phyloP scores from a whole-genome alignment of 2,888 invertebrate genomes.

The Lamellibrachia columna region DNA sequence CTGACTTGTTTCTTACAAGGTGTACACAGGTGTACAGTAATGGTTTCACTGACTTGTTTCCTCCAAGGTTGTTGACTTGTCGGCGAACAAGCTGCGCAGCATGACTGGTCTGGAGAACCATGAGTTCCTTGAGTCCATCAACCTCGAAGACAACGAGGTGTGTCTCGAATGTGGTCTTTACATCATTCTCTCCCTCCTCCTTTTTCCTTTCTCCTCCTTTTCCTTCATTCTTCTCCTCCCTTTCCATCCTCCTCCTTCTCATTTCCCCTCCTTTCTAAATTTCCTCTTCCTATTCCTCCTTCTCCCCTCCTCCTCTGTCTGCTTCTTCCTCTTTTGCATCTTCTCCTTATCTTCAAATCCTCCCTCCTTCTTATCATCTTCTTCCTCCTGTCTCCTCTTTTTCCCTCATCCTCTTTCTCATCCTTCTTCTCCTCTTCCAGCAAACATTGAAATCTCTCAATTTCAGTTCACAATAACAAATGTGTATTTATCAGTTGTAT shows the following conservation, averaged over 20 bases:
- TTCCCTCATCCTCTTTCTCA: background rate
- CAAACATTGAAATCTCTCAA: too few species aligned
- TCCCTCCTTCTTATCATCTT: background rate
- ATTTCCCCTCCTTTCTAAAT: too few species aligned
- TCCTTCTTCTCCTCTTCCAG: background rate
- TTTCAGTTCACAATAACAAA: too few species aligned
- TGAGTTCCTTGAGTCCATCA: slow-evolving; percentile 56
- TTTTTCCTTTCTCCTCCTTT: background rate
- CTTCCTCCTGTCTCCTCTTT: background rate
- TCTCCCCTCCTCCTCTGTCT: background rate
- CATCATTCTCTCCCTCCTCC: background rate
- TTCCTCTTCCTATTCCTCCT: background rate
- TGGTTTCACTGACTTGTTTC: slow-evolving; percentile 18
- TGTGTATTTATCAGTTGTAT: too few species aligned
- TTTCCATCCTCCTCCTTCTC: background rate
- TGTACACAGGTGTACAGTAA: background rate
- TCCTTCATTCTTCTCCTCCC: background rate
- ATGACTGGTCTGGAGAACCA: slow-evolving; percentile 60
- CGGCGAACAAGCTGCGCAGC: slow-evolving; percentile 61
- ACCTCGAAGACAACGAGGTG: slow-evolving; percentile 64
- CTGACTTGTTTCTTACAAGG: too few species aligned
- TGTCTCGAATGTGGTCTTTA: background rate
- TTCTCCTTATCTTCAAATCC: too few species aligned
- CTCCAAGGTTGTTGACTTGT: slow-evolving; percentile 54
- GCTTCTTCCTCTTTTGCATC: background rate